Percentiles rank a stretch among this genome's conserved stretches.
Evolutionary conservation across 2,888 invertebrate genomes (phyloP).

Genomic region (Eupithecia abbreviata): DNA sequence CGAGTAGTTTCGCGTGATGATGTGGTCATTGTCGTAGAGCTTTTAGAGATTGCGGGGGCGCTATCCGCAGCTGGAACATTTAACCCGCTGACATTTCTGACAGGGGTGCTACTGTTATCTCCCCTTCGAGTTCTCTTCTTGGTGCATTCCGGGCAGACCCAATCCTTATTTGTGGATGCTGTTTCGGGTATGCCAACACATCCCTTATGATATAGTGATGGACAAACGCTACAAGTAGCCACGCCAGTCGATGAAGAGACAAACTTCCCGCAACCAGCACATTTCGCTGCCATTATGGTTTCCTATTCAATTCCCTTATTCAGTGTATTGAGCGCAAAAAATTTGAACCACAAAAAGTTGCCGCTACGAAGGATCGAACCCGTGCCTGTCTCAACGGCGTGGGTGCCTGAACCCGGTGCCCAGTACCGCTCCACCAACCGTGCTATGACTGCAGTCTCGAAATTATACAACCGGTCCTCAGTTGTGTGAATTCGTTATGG

Average conservation of each 20-base stretch:
- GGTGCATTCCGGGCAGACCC: slow-evolving; percentile 5
- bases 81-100: neutral
- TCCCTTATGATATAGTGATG: neutral
- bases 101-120: neutral
- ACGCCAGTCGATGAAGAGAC: neutral
- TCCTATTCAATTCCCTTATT: too few relatives aligned
- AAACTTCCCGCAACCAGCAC: slow-evolving; percentile 7
- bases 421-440: too few relatives aligned
- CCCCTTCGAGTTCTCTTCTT: neutral
- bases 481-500: too few relatives aligned
- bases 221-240: slow-evolving; percentile 5
- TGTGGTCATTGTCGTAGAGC: too few relatives aligned
- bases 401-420: too few relatives aligned
- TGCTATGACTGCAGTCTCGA: neutral
- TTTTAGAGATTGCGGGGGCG: too few relatives aligned
- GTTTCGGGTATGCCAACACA: neutral
- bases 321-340: too few relatives aligned
- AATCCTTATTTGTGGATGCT: neutral
- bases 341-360: too few relatives aligned
- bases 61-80: too few relatives aligned
- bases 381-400: too few relatives aligned
- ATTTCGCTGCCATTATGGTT: slow-evolving; percentile 1
- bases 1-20: neutral
- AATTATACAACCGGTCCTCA: too few relatives aligned
- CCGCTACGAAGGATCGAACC: too few relatives aligned